Evolutionary conservation across 2,888 invertebrate genomes (phyloP).

Genomic region (Meganola albula): DNA sequence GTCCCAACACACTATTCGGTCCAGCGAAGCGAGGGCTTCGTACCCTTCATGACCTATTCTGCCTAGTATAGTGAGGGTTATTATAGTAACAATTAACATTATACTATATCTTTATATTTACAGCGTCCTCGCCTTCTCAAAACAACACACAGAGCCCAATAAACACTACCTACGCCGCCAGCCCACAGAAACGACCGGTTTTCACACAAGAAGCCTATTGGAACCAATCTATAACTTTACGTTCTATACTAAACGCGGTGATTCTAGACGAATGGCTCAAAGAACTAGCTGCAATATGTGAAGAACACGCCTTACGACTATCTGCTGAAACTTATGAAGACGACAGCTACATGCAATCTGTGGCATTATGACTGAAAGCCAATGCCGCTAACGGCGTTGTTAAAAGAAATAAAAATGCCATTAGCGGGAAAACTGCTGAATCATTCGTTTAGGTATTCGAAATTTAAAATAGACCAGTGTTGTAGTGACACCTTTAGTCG

Average conservation of each 20-base stretch:
- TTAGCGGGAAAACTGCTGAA: slow-evolving; percentile 24
- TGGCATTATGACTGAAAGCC: slow-evolving; percentile 68
- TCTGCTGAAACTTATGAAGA: slow-evolving; percentile 54
- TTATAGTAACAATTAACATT: background rate
- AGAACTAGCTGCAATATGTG: slow-evolving; percentile 94
- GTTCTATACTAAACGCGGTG: slow-evolving; percentile 81
- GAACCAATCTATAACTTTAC: slow-evolving; percentile 63
- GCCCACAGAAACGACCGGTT: slow-evolving; percentile 44
- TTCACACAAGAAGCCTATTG: slow-evolving; percentile 69
- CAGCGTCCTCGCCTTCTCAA: slow-evolving; percentile 39
- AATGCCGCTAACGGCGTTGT: slow-evolving; percentile 35
- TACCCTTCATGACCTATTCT: too few species aligned
- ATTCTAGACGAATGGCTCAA: slow-evolving; percentile 97
- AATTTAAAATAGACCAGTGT: slow-evolving; percentile 16
- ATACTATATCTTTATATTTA: slow-evolving; percentile 2
- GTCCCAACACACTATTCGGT: too few species aligned
- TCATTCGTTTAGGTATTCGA: slow-evolving; percentile 26
- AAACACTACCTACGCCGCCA: slow-evolving; percentile 28
- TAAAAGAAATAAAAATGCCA: slow-evolving; percentile 23
- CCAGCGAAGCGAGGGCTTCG: too few species aligned
- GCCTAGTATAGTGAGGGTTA: too few species aligned
- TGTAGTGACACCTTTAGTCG: slow-evolving; percentile 22
- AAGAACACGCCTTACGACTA: slow-evolving; percentile 88
- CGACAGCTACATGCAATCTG: slow-evolving; percentile 52
- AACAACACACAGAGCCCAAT: slow-evolving; percentile 38